Percentiles rank a stretch among this genome's conserved stretches.
phyloP scores from a whole-genome alignment of 2,888 invertebrate species.

The Drosophila anomalata region DNA sequence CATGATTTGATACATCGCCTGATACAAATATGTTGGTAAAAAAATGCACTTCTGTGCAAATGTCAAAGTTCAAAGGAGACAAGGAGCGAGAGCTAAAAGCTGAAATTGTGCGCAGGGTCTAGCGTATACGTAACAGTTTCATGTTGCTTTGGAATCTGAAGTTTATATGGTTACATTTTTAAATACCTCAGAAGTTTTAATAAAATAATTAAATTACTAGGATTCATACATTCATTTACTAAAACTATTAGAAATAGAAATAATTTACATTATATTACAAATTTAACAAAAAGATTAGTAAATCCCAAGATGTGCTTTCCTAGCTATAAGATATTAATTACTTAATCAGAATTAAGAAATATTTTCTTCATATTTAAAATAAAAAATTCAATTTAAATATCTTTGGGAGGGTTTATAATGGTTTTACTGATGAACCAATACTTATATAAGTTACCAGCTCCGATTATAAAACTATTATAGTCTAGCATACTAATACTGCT shows the following conservation, averaged over 20 bases:
- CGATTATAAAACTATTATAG: neutral
- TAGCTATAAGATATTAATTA: too few relatives aligned
- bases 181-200: neutral
- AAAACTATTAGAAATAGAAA: too few relatives aligned
- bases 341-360: too few relatives aligned
- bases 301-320: too few relatives aligned
- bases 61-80: conserved; percentile 64
- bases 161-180: neutral
- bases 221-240: too few relatives aligned
- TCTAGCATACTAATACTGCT: neutral
- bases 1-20: neutral
- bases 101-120: conserved; percentile 18
- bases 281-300: too few relatives aligned
- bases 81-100: conserved; percentile 10
- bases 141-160: conserved; percentile 3
- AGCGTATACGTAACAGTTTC: conserved; percentile 46
- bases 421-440: neutral
- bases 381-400: neutral
- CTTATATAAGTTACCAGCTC: neutral
- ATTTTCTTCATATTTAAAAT: neutral
- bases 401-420: too few relatives aligned
- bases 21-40: neutral
- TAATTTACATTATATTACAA: too few relatives aligned
- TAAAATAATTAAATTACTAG: too few relatives aligned
- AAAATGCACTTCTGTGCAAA: conserved; percentile 60